phyloP scores from a whole-genome alignment of 2,888 invertebrate genomes.

The Brachylomia viminalis region DNA sequence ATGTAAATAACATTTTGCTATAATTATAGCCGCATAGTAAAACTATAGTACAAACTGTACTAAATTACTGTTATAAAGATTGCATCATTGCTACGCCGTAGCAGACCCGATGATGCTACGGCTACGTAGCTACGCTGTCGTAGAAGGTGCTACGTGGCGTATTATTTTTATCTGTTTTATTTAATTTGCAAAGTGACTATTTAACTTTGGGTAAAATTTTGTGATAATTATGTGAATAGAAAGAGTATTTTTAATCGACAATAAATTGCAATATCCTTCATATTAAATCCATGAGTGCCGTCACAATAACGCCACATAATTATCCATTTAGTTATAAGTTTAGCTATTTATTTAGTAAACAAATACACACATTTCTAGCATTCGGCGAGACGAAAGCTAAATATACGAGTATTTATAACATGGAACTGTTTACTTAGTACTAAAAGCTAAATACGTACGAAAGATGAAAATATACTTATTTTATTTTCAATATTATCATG shows the following conservation, averaged over 20 bases:
- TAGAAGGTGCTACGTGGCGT: background rate
- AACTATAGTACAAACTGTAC: background rate
- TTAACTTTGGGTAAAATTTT: background rate
- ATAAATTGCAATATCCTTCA: background rate
- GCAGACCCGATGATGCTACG: constrained; percentile 9
- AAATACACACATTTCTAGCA: background rate
- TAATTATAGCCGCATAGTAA: no score
- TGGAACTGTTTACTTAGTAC: background rate
- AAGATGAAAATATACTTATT: background rate
- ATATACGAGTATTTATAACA: background rate
- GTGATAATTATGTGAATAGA: background rate
- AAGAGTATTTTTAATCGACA: background rate
- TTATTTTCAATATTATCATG: background rate
- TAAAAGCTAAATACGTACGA: background rate
- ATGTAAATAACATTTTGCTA: no score
- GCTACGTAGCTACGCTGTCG: constrained; percentile 3
- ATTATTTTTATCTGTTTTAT: background rate
- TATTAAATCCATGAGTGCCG: background rate
- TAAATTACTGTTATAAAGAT: background rate
- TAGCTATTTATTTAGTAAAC: background rate
- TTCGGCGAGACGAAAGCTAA: background rate
- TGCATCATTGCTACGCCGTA: constrained; percentile 25
- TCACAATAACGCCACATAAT: background rate
- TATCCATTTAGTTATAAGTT: background rate
- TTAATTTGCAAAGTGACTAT: background rate